phyloP scores from a whole-genome alignment of 1,140 invertebrate genomes.

The Megalopta genalis region DNA sequence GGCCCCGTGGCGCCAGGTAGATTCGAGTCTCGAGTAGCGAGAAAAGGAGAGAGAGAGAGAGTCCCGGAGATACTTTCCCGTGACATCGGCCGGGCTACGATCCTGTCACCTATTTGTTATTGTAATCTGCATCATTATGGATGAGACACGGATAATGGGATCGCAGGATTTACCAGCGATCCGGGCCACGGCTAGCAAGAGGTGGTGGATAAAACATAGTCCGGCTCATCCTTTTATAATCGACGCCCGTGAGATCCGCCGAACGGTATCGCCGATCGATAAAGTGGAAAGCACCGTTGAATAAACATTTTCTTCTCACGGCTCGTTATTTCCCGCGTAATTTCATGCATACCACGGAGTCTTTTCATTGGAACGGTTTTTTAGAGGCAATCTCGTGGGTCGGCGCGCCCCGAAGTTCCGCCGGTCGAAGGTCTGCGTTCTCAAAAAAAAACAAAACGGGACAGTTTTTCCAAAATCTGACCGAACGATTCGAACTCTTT shows the following conservation, averaged over 20 bases:
- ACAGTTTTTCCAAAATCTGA: no score
- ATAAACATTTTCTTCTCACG: background rate
- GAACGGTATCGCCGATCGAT: background rate
- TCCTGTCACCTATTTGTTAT: conserved; percentile 74
- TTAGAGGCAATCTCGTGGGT: no score
- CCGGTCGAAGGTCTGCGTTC: no score
- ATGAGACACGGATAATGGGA: conserved; percentile 75
- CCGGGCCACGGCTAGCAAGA: conserved; percentile 6
- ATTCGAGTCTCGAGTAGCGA: conserved; percentile 8
- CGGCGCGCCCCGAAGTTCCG: no score
- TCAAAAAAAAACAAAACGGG: no score
- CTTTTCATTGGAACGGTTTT: no score
- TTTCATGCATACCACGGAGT: no score
- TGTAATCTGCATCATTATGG: conserved; percentile 78
- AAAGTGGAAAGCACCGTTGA: background rate
- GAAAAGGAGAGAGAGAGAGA: background rate
- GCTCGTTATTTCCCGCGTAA: no score
- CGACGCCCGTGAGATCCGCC: conserved; percentile 14
- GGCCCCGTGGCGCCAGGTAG: conserved; percentile 16
- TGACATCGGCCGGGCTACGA: conserved; percentile 64
- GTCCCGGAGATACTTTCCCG: conserved; percentile 57
- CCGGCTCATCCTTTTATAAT: conserved; percentile 16
- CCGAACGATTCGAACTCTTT: no score
- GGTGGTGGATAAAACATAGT: background rate
- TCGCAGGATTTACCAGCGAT: conserved; percentile 68